Percentiles rank a stretch among this genome's conserved stretches.
phyloP scores from a whole-genome alignment of 2,888 invertebrate genomes.

The Caradrina kadenii region DNA sequence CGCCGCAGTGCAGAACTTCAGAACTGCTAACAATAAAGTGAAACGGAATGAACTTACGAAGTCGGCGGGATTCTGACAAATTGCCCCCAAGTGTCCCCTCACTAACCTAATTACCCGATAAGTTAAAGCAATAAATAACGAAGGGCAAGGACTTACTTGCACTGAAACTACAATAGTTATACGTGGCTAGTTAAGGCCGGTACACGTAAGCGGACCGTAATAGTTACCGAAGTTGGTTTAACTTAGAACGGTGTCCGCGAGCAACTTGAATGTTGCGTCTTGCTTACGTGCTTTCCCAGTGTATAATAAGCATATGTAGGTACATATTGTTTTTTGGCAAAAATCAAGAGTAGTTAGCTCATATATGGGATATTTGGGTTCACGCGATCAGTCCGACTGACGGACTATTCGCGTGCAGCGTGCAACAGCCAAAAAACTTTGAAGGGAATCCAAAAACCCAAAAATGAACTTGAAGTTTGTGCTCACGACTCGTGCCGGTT shows the following conservation, averaged over 20 bases:
- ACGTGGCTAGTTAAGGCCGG: conserved; percentile 42
- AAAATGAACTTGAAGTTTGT: too few relatives aligned
- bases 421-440: too few relatives aligned
- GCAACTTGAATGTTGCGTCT: not conserved
- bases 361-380: too few relatives aligned
- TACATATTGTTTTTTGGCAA: not conserved
- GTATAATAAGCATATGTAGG: not conserved
- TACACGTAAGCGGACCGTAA: conserved; percentile 23
- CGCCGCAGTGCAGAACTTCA: conserved; percentile 48
- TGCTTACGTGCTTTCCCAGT: not conserved
- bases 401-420: too few relatives aligned
- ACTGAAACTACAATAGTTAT: conserved; percentile 48
- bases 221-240: conserved; percentile 23
- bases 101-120: conserved; percentile 84
- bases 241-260: conserved; percentile 1
- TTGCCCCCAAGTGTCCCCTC: conserved; percentile 80
- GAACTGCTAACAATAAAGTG: conserved; percentile 66
- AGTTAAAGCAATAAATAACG: conserved; percentile 81
- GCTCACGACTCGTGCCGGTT: too few relatives aligned
- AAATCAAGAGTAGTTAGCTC: not conserved
- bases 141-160: conserved; percentile 59
- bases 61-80: conserved; percentile 79
- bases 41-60: conserved; percentile 67
- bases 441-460: too few relatives aligned
- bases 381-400: too few relatives aligned